A percentile compares a stretch with the other conserved stretches of the same genome.
Conservation (phyloP, 2,113 vertebrate genomes). For the Melanocharis versteri region DNA sequence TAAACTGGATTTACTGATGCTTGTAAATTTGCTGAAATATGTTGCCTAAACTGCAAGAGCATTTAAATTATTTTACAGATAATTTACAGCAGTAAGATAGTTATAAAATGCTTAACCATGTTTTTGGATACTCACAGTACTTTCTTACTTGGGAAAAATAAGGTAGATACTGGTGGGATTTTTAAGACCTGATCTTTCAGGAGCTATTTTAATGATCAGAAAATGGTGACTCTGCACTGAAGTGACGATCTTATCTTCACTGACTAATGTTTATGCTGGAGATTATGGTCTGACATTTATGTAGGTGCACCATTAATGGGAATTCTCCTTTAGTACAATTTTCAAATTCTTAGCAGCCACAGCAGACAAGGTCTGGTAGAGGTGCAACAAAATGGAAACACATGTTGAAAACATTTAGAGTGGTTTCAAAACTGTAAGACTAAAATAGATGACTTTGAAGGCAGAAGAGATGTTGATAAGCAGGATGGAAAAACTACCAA, state of each 20-base stretch:
- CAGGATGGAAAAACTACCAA: background rate
- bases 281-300: background rate
- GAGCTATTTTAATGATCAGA: background rate
- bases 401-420: background rate
- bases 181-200: background rate
- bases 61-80: background rate
- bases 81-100: background rate
- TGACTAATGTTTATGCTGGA: background rate
- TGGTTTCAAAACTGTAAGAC: background rate
- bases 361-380: background rate
- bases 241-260: background rate
- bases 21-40: background rate
- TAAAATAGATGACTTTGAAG: background rate
- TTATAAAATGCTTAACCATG: background rate
- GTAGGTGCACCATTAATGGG: background rate
- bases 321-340: background rate
- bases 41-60: background rate
- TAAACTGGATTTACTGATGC: background rate
- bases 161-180: background rate
- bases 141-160: background rate
- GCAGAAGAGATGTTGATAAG: background rate
- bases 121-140: background rate
- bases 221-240: background rate
- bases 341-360: background rate
- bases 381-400: background rate